Base-by-base conservation (phyloP, 2,113 vertebrate species). In the Lagopus leucura region DNA sequence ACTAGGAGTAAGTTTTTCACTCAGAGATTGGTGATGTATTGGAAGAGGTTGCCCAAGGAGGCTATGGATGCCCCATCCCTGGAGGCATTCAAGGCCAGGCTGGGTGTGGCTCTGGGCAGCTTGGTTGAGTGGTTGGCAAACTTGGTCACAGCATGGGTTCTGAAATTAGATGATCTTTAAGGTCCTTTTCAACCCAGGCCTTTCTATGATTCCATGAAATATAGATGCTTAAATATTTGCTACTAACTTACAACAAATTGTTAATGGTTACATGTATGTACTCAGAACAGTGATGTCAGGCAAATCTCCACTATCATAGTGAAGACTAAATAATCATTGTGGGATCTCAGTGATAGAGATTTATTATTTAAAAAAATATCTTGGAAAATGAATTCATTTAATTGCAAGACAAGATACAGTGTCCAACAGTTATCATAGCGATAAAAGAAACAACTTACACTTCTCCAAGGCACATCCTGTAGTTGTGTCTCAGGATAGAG, bases 401-500 rank as follows among this genome's bases (percentile, higher is more conserved):
- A 50, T 1, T 60, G 30, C 76, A 82, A 64, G 3, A 60, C 22
- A n/a, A 20, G 24, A 66, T 47, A 69, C 3, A 75, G 3, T 27
- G 74, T 20, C 9, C 3, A 32, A 1, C 7, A 55, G 0, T 22
- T 63, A 57, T 27, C 69, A 15, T 3, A 79, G 42, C 38, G 32
- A 74, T 40, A 52, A 80, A 48, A 84, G 77, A 91, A 58, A 58
- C 40, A 73, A 40, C 98, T 97, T 98, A 99, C 99, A 98, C 98
- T 98, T 97, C 96, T 97, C 95, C 97, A 96, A 98, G 98, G 98
- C 97, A 98, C 98, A 98, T 99, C 97, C 97, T 99, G 97, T 97
- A 98, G 96, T 98, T 98, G 93, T 97, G 97, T 99, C 99, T 98
- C 99, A 99, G 99, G 98, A 98, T 88, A 98, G 98, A 98, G 98